phyloP scores from a whole-genome alignment of 1,140 invertebrate species.

The Euura lappo region DNA sequence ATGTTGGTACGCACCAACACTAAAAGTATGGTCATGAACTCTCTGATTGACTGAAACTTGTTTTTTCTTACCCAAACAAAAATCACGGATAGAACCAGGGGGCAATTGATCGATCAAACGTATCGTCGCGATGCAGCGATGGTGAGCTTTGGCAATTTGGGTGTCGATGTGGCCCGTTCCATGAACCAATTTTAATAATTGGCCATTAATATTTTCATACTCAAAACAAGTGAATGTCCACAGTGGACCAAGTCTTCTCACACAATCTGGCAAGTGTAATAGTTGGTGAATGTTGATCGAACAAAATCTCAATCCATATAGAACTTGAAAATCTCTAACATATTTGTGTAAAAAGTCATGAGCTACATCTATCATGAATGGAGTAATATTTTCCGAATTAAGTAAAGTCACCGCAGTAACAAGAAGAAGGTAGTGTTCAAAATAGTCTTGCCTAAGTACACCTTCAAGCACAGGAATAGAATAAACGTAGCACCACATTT shows the following conservation, averaged over 20 bases:
- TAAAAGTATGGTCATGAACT: background rate
- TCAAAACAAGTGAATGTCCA: slow-evolving; percentile 28
- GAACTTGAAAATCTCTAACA: slow-evolving; percentile 19
- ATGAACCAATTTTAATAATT: slow-evolving; percentile 31
- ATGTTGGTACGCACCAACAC: no score
- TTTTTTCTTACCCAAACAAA: slow-evolving; percentile 18
- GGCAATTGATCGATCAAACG: slow-evolving; percentile 19
- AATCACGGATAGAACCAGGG: slow-evolving; percentile 18
- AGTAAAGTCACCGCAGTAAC: slow-evolving; percentile 21
- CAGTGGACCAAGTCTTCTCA: slow-evolving; percentile 24
- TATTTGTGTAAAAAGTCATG: slow-evolving; percentile 21
- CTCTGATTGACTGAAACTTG: slow-evolving; percentile 12
- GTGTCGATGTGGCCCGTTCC: slow-evolving; percentile 33
- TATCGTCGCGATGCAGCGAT: slow-evolving; percentile 27
- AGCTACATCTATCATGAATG: slow-evolving; percentile 13
- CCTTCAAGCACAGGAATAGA: slow-evolving; percentile 26
- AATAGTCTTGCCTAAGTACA: slow-evolving; percentile 26
- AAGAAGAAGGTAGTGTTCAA: slow-evolving; percentile 25
- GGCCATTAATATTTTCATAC: slow-evolving; percentile 34
- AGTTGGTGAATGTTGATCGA: slow-evolving; percentile 27
- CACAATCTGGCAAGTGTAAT: slow-evolving; percentile 22
- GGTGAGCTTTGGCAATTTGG: slow-evolving; percentile 28
- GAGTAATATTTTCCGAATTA: slow-evolving; percentile 15
- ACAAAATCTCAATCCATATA: slow-evolving; percentile 22
- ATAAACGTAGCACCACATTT: slow-evolving; percentile 25